Percentiles rank a stretch among this genome's conserved stretches.
Evolutionary conservation across 2,113 vertebrate species (phyloP).

Genomic region (Gasterosteus nipponicus): DNA sequence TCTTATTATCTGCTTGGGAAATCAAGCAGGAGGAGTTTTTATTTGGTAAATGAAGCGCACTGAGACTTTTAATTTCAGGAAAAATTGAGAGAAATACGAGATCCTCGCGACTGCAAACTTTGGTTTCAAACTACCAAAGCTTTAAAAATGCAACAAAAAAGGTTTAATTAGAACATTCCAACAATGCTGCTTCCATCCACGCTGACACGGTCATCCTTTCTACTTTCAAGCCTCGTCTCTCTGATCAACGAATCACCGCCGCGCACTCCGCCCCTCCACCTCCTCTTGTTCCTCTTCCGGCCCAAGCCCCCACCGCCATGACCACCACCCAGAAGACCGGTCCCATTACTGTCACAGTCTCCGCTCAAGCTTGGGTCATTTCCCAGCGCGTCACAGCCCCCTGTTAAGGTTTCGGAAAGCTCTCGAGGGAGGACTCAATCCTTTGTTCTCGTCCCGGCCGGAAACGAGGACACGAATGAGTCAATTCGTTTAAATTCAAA

Average conservation of each 20-base stretch:
- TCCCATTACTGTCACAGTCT: constrained; percentile 63
- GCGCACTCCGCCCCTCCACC: constrained; percentile 17
- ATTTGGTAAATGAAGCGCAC: not conserved
- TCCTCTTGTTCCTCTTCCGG: constrained; percentile 15
- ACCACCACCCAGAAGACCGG: constrained; percentile 38
- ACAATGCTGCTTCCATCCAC: constrained; percentile 20
- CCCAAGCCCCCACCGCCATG: not conserved
- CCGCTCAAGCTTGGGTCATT: constrained; percentile 54
- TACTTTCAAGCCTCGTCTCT: constrained; percentile 30
- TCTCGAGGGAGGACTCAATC: no score
- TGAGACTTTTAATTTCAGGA: constrained; percentile 1
- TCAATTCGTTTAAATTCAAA: no score
- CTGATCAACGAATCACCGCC: constrained; percentile 43
- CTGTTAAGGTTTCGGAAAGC: no score
- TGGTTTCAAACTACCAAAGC: constrained; percentile 1
- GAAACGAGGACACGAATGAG: no score
- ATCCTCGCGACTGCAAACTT: no score
- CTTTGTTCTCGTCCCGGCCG: no score
- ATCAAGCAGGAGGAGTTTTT: constrained; percentile 3
- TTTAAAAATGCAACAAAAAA: constrained; percentile 13
- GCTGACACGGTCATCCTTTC: constrained; percentile 36
- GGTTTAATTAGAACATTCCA: constrained; percentile 31
- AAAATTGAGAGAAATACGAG: not conserved
- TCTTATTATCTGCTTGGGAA: constrained; percentile 17
- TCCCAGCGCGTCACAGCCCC: constrained; percentile 26